Base-by-base conservation (phyloP, 2,888 invertebrate genomes). In the Oconnorella tubifera region DNA sequence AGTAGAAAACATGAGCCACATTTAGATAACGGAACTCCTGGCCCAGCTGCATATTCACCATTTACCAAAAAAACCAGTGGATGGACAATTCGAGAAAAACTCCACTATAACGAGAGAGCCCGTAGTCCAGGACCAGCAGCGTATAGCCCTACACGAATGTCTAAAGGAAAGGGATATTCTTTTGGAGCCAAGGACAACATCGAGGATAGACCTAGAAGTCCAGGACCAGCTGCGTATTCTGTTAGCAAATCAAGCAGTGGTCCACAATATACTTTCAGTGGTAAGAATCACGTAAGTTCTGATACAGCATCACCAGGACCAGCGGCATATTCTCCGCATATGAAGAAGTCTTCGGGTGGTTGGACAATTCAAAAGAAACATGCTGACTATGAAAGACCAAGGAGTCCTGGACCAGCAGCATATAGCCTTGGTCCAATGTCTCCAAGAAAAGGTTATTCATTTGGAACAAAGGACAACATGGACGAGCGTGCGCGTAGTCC, bases 31-130 rank as follows among this genome's bases (percentile, higher is more conserved):
- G 28, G 33, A 50, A 6, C 28, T 6, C 60, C 60, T n/a, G 60
- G 60, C 48, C 60, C 60, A 60, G 60, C 29, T 6, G 50, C 60
- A 4, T 60, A 60, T 28, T 60, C 51, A 23, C 60, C 60, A 50
- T 29, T 27, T 29, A 23, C n/a, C 2, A 10, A 28, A 4, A 28
- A 28, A 10, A 14, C 29, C n/a, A 28, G 33, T 23, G 29, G 29
- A 27, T 60, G 60, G 60, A 60, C 23, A 2, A 60, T 60, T 6
- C 29, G 60, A 29, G 28, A 50, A 29, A 27, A 49, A 50, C 28
- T 49, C 28, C 60, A 25, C 31, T 23, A 29, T 25, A 29, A 3
- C 27, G 29, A 60, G 29, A n/a, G 33, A 1, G 48, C 48, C 2
- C 27, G 27, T 28, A 60, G 27, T 50, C 60, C 60, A 29, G 60